Conservation (phyloP, 1,140 invertebrate genomes). For the Drosophila takahashii region DNA sequence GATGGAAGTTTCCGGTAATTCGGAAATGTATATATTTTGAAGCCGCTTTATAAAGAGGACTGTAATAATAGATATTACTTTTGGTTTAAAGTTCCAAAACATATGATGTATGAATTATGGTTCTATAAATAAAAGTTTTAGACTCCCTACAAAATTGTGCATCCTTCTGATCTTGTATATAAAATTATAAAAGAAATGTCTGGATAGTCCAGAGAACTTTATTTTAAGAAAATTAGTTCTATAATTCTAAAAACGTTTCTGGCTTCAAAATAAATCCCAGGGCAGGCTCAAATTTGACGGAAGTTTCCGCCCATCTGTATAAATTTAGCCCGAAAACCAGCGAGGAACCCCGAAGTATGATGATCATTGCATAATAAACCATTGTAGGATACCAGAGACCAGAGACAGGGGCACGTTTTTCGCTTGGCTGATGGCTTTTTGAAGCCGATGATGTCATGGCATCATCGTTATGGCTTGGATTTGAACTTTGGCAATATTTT, state of each 20-base stretch:
- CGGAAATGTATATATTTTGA: background rate
- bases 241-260: constrained; percentile 19
- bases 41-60: background rate
- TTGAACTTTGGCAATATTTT: constrained; percentile 68
- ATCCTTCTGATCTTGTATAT: too few relatives aligned
- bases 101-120: too few relatives aligned
- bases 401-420: constrained; percentile 43
- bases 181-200: too few relatives aligned
- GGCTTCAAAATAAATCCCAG: constrained; percentile 4
- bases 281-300: constrained; percentile 18
- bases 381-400: constrained; percentile 44
- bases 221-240: too few relatives aligned
- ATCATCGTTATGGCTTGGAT: constrained; percentile 23
- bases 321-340: constrained; percentile 1
- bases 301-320: constrained; percentile 39
- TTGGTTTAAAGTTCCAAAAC: too few relatives aligned
- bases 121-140: too few relatives aligned
- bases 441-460: constrained; percentile 59
- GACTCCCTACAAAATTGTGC: too few relatives aligned
- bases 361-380: constrained; percentile 73
- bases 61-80: background rate
- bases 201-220: background rate
- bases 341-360: constrained; percentile 12
- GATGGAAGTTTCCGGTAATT: background rate
- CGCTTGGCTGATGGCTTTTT: constrained; percentile 51